Evolutionary conservation across 2,113 vertebrate species (phyloP).

Genomic region (Cyanistes caeruleus): DNA sequence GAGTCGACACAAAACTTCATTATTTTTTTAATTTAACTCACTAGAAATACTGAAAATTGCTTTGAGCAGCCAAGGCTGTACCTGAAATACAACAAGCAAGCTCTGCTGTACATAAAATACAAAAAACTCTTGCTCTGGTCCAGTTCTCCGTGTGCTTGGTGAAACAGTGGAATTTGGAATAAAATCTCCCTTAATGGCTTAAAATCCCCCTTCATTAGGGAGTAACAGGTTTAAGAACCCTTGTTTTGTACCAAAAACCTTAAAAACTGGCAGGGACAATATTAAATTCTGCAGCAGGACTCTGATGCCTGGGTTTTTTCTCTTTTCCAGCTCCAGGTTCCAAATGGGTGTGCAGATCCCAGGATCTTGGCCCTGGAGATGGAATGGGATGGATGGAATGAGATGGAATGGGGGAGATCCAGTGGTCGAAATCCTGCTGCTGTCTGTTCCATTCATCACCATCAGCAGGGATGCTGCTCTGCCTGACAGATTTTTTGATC

Average conservation of each 20-base stretch:
- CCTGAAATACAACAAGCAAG: neutral
- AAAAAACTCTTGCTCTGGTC: neutral
- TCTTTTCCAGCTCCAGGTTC: neutral
- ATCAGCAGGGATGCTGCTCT: neutral
- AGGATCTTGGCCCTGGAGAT: neutral
- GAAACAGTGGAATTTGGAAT: neutral
- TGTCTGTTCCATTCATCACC: accelerated
- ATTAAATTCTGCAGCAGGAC: neutral
- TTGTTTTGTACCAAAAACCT: neutral
- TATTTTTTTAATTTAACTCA: neutral
- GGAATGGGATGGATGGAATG: too few species aligned
- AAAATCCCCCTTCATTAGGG: neutral
- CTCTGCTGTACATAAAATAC: neutral
- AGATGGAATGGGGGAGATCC: neutral
- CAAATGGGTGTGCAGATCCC: accelerated
- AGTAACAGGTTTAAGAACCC: neutral
- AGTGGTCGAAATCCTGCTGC: accelerated
- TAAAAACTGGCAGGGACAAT: neutral
- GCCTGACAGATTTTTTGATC: neutral
- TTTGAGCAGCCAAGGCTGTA: neutral
- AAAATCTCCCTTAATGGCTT: neutral
- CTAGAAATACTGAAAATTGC: neutral
- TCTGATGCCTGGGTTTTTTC: neutral
- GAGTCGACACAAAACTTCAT: accelerated
- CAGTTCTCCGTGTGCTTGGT: neutral